Conservation (phyloP, 2,797 vertebrate species). For the Tauraco hartlaubi region DNA sequence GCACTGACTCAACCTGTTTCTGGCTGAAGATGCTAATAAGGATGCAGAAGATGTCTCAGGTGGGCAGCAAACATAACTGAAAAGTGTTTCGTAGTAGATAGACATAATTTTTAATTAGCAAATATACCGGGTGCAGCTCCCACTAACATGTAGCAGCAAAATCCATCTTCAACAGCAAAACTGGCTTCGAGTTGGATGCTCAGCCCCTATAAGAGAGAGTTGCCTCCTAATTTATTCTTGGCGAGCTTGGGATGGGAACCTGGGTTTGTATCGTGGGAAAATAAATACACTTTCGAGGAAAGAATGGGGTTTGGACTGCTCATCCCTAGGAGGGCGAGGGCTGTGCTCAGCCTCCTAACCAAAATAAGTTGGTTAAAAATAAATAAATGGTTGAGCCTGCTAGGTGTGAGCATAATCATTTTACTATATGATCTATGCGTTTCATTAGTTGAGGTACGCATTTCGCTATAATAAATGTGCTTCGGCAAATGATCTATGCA, state of each 20-base stretch:
- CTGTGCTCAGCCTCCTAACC: neutral
- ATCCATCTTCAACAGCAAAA: neutral
- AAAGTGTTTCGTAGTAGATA: slow-evolving; percentile 16
- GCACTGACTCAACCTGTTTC: slow-evolving; percentile 41
- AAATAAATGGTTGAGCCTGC: slow-evolving; percentile 78
- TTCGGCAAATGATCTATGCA: slow-evolving; percentile 82
- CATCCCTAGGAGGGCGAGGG: neutral
- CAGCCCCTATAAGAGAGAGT: neutral
- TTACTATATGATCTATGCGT: slow-evolving; percentile 83
- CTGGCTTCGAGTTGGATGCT: neutral
- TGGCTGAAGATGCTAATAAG: slow-evolving; percentile 67
- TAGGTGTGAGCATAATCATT: slow-evolving; percentile 76
- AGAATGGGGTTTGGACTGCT: neutral
- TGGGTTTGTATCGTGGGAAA: neutral
- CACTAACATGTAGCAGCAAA: neutral
- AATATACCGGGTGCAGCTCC: neutral
- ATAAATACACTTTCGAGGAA: slow-evolving; percentile 26
- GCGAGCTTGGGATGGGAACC: neutral
- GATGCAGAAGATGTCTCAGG: slow-evolving; percentile 52
- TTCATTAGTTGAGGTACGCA: slow-evolving; percentile 84
- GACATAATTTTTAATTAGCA: slow-evolving; percentile 69
- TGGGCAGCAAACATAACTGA: slow-evolving; percentile 28
- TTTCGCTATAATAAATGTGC: slow-evolving; percentile 80
- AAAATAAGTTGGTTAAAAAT: slow-evolving; percentile 52
- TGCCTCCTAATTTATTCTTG: neutral